phyloP scores from a whole-genome alignment of 1,140 invertebrate species.

The Cotesia typhae region DNA sequence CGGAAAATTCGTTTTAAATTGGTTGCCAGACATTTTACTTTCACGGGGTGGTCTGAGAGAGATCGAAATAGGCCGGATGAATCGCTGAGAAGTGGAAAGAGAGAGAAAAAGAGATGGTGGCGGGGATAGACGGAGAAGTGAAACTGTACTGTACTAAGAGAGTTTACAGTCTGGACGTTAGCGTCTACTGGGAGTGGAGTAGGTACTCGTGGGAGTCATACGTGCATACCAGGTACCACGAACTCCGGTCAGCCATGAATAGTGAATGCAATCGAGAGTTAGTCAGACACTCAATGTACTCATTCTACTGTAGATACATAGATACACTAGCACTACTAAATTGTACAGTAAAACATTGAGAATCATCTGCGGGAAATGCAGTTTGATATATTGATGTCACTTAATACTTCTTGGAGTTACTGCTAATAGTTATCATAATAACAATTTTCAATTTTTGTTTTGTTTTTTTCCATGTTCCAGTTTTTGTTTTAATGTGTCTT shows the following conservation, averaged over 20 bases:
- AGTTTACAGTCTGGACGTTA: constrained; percentile 39
- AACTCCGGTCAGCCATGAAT: constrained; percentile 38
- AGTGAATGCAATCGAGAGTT: constrained; percentile 36
- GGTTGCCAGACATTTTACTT: constrained; percentile 9
- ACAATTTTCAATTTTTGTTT: too few relatives aligned
- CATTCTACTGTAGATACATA: background rate
- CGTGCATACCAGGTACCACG: constrained; percentile 31
- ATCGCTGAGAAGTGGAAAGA: background rate
- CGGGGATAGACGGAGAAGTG: background rate
- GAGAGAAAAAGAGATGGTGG: background rate
- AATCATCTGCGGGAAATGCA: too few relatives aligned
- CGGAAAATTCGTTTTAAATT: constrained; percentile 26
- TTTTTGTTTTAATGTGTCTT: too few relatives aligned
- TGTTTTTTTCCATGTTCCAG: too few relatives aligned
- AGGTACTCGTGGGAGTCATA: constrained; percentile 15
- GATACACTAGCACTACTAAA: too few relatives aligned
- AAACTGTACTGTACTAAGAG: background rate
- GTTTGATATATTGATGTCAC: too few relatives aligned
- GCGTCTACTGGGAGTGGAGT: constrained; percentile 23
- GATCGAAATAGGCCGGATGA: background rate
- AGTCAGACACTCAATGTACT: constrained; percentile 32
- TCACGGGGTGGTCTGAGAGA: background rate
- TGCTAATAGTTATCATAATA: too few relatives aligned
- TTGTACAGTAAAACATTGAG: too few relatives aligned
- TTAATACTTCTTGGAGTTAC: too few relatives aligned